Evolutionary conservation across 2,888 invertebrate genomes (phyloP).

Genomic region (Erebia aethiops): DNA sequence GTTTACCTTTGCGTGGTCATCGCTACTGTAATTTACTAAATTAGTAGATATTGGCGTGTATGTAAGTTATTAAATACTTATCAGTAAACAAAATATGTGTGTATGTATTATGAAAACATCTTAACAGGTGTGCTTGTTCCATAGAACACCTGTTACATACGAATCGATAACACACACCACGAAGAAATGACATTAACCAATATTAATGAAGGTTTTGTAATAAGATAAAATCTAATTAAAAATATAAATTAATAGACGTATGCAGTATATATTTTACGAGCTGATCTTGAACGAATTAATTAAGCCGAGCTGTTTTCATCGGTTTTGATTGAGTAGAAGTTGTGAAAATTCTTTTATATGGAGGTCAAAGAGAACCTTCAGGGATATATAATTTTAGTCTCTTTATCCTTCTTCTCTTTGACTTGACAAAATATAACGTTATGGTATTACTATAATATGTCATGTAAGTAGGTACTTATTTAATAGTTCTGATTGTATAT

Average conservation of each 20-base stretch:
- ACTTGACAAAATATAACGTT: too few species aligned
- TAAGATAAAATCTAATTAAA: background rate
- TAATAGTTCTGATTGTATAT: constrained; percentile 3
- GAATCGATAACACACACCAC: background rate
- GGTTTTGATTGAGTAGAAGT: too few species aligned
- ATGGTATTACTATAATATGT: background rate
- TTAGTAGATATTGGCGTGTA: background rate
- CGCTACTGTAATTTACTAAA: too few species aligned
- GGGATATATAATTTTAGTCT: too few species aligned
- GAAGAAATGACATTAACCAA: background rate
- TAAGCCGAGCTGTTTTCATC: too few species aligned
- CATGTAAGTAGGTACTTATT: background rate
- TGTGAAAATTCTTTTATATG: too few species aligned
- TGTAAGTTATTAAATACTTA: background rate
- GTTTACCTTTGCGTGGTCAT: too few species aligned
- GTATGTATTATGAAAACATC: background rate
- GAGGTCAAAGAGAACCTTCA: too few species aligned
- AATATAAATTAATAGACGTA: background rate
- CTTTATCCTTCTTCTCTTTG: too few species aligned
- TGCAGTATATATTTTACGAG: too few species aligned
- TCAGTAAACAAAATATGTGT: background rate
- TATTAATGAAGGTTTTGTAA: constrained; percentile 7
- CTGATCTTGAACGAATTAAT: background rate
- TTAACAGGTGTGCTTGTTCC: constrained; percentile 1
- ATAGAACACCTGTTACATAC: background rate